These are phyloP conservation scores for Micropoecilia bifurca DNA, from an alignment of 2,797 vertebrate species.

Conservation along the genomic window DNA sequence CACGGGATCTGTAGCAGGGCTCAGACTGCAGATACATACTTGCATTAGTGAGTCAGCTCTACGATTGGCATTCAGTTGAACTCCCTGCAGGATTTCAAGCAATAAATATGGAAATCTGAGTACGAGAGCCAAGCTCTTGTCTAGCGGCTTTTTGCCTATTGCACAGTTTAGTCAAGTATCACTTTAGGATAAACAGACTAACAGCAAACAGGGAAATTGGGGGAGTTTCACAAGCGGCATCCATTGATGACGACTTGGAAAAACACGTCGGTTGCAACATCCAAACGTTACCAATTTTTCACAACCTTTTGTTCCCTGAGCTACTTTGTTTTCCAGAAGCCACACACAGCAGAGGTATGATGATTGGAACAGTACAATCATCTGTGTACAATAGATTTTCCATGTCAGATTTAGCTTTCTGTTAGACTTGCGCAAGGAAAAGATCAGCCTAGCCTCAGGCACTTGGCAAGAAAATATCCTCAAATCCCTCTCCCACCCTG, in stretches of 20 bases:
- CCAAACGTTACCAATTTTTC: constrained; percentile 45
- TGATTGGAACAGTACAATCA: constrained; percentile 32
- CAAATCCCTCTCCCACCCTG: constrained; percentile 64
- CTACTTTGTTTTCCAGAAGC: constrained; percentile 37
- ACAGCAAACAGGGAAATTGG: constrained; percentile 70
- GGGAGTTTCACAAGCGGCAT: constrained; percentile 60
- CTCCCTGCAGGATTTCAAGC: constrained; percentile 81
- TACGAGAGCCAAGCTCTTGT: constrained; percentile 77
- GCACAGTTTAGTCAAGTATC: constrained; percentile 81
- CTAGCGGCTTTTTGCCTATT: constrained; percentile 71
- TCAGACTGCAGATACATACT: constrained; percentile 61
- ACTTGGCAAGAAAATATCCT: constrained; percentile 70
- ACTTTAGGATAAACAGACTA: constrained; percentile 76
- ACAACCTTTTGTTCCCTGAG: constrained; percentile 13
- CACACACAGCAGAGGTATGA: constrained; percentile 27
- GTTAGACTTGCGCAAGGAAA: constrained; percentile 47
- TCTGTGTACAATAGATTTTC: constrained; percentile 45
- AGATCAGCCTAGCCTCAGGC: constrained; percentile 58
- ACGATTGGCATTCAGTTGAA: constrained; percentile 82
- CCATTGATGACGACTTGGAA: constrained; percentile 48
- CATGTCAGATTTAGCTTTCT: constrained; percentile 59
- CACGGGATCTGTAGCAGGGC: constrained; percentile 37
- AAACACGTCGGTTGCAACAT: constrained; percentile 44
- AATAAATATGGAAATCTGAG: constrained; percentile 86
- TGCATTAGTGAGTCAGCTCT: constrained; percentile 70